Evolutionary conservation across 1,140 invertebrate genomes (phyloP), one percentile per base, ranked within the genome.

Genomic region (Plectrocnemia conspersa): DNA sequence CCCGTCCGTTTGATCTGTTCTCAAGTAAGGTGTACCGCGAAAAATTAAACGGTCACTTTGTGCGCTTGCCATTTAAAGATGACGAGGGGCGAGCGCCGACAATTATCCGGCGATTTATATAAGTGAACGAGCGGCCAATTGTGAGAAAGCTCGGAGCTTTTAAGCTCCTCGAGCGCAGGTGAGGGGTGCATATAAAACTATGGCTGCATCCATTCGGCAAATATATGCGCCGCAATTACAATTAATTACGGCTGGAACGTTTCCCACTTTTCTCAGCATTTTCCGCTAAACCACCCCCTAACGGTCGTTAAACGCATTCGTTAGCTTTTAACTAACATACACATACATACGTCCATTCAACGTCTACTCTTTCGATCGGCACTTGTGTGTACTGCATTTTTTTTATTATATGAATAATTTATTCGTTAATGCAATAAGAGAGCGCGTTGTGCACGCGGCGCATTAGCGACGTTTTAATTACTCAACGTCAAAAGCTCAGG

Each of bases 301-400:
- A 18, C 29, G 18, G 33, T 41, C 49, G 49, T 52, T 52, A 52
- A 52, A 41, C 49, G 49, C 49, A 52, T 52, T 52, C 49, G 49
- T 52, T 52, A 52, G 49, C 49, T 52, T 52, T 40, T 52, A 52
- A 52, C 49, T 21, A 52, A 52, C 33, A 33, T 40, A 23, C 11
- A 36, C 24, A 22, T 21, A 21, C 27, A 29, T 29, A 29, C 13
- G 7, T 29, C 7, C 7, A 29, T 29, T 29, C 27, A 29, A 29
- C 13, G 27, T 9, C 27, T 29, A 9, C 27, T 29, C 7, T 29
- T 29, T 29, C 7, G n/a, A 29, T 9, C n/a, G n/a, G n/a, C n/a
- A n/a, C n/a, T n/a, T n/a, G n/a, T n/a, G n/a, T 29, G n/a, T 9
- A 29, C 13, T 29, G 27, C 27, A 13, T 29, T 7, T 29, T 29